phyloP scores from a whole-genome alignment of 2,113 vertebrate genomes.

The Felis chaus region DNA sequence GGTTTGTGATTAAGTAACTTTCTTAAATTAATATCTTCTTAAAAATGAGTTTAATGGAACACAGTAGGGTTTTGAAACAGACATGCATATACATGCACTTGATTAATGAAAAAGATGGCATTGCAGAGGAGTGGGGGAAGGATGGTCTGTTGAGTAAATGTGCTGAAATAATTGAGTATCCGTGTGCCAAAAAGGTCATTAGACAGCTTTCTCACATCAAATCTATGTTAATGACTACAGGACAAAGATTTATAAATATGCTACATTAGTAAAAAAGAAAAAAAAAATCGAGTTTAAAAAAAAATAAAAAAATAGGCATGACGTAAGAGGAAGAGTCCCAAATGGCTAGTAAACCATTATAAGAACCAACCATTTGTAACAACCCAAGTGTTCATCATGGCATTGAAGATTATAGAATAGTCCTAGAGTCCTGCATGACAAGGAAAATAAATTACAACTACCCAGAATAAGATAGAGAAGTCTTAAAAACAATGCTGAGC shows the following conservation, averaged over 20 bases:
- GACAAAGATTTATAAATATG: neutral
- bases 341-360: neutral
- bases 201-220: neutral
- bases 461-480: neutral
- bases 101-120: neutral
- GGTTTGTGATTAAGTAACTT: conserved; percentile 85
- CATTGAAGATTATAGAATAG: neutral
- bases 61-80: neutral
- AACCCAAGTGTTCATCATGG: neutral
- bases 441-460: neutral
- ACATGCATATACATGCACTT: neutral
- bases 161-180: neutral
- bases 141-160: neutral
- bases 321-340: neutral
- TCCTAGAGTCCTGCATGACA: neutral
- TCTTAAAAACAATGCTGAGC: neutral
- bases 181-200: neutral
- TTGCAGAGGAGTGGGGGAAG: neutral
- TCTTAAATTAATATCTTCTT: neutral
- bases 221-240: neutral
- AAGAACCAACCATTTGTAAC: neutral
- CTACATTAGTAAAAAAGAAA: neutral
- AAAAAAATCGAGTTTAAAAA: neutral
- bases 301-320: neutral
- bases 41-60: neutral